phyloP scores from a whole-genome alignment of 2,888 invertebrate genomes.

The Tetheella fluctuosa region DNA sequence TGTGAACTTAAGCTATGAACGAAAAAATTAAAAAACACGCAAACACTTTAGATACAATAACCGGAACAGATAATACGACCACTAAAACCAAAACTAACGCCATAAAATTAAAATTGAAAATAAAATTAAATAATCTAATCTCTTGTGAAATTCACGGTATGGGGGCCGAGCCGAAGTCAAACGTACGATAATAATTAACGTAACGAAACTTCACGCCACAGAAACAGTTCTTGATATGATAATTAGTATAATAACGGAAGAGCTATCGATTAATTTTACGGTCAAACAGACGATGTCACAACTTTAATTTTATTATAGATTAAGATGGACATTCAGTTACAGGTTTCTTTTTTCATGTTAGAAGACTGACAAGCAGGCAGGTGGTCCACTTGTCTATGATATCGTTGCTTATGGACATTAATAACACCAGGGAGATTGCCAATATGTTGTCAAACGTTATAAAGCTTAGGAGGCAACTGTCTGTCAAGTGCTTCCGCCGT shows the following conservation, averaged over 20 bases:
- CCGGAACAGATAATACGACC: not conserved
- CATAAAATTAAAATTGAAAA: conserved; percentile 20
- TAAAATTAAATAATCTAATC: conserved; percentile 15
- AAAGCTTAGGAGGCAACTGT: too few species aligned
- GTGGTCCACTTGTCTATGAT: too few species aligned
- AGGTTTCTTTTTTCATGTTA: too few species aligned
- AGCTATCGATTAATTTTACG: conserved; percentile 39
- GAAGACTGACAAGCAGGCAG: too few species aligned
- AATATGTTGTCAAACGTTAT: too few species aligned
- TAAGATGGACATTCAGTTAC: conserved; percentile 3
- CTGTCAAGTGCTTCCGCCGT: too few species aligned
- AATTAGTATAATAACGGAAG: conserved; percentile 49
- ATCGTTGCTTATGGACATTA: too few species aligned
- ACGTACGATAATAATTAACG: conserved; percentile 12
- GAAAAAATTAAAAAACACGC: conserved; percentile 1
- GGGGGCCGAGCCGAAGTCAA: conserved; percentile 26
- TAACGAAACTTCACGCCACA: conserved; percentile 24
- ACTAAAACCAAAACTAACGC: conserved; percentile 14
- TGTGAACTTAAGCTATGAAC: not conserved
- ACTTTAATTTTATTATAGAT: conserved; percentile 15
- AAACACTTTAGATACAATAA: conserved; percentile 9
- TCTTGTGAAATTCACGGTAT: conserved; percentile 33
- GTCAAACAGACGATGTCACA: conserved; percentile 33
- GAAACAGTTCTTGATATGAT: conserved; percentile 31
- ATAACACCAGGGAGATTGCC: too few species aligned